Conservation (phyloP, 2,113 vertebrate genomes). For the Numenius arquata region DNA sequence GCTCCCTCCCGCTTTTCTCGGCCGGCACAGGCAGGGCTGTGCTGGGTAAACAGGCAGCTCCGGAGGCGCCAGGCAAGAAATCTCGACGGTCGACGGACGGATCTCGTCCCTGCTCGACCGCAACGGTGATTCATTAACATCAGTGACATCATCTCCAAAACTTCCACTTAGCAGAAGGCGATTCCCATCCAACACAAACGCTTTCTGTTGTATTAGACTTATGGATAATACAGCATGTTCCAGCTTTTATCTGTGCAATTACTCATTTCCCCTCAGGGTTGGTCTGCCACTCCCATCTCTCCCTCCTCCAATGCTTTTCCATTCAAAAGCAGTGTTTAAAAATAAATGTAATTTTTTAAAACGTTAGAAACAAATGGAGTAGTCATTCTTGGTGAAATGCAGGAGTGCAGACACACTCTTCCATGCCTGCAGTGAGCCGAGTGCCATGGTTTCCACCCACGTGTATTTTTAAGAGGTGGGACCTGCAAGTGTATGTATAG, state of each 20-base stretch:
- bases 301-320: neutral
- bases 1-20: neutral
- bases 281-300: slow-evolving; percentile 46
- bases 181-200: slow-evolving; percentile 64
- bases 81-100: neutral
- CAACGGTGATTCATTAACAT: slow-evolving; percentile 43
- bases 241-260: slow-evolving; percentile 69
- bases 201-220: slow-evolving; percentile 64
- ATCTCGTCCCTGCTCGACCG: neutral
- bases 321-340: slow-evolving; percentile 53
- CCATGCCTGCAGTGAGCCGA: neutral
- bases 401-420: neutral
- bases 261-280: slow-evolving; percentile 60
- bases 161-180: slow-evolving; percentile 25
- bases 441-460: neutral
- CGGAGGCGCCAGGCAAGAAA: slow-evolving; percentile 4
- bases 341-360: slow-evolving; percentile 39
- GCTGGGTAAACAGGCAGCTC: slow-evolving; percentile 16
- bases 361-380: neutral
- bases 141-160: slow-evolving; percentile 59
- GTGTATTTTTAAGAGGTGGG: neutral
- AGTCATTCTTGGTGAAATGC: neutral
- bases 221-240: slow-evolving; percentile 66
- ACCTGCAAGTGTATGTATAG: neutral
- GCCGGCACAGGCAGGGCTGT: neutral